Base-by-base conservation (phyloP, 2,797 vertebrate species). In the Tympanoctomys barrerae region DNA sequence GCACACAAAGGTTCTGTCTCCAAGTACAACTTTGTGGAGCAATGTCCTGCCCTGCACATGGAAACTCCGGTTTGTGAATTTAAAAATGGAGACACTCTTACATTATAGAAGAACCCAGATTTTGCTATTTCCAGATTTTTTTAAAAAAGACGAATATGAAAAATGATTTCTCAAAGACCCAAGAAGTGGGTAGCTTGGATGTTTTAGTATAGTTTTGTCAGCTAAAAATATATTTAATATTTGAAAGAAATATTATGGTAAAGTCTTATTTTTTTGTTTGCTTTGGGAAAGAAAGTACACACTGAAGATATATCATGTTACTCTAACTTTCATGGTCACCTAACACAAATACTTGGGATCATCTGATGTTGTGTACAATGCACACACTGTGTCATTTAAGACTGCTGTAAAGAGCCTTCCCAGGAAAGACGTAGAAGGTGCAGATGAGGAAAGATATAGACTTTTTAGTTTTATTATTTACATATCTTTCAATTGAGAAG, bases 61-160 rank as follows among this genome's bases (percentile, higher is more conserved):
- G 68, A 91, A 96, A 88, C 39, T 46, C 33, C 42, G 36, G 77
- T 81, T 87, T 81, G 16, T 85, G 75, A 79, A 87, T 95, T 83
- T 7, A 73, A 90, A 87, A 91, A 21, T 49, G 10, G 10, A 26
- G 0, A 66, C 86, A 19, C 7, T 26, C 31, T 79, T 80, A 79
- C 93, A 49, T 85, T 83, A 66, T 26, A 71, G 42, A 79, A 57
- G 28, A 96, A 88, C 80, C 42, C 14, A 91, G 11, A 5, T 49
- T 78, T 91, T 62, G 19, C 14, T 94, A 7, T 11, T 70, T n/a
- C 8, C 11, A 9, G 4, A 77, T 22, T 79, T 57, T 68, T n/a
- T 21, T 9, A 11, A 9, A 1, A 73, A 79, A 94, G 31, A 71
- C 22, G 22, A 10, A 0, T 61, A n/a, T 24, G 46, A 86, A 87